Evolutionary conservation across 2,113 vertebrate genomes (phyloP), one percentile per base, ranked within the genome.

Genomic region (Lepisosteus osseus): DNA sequence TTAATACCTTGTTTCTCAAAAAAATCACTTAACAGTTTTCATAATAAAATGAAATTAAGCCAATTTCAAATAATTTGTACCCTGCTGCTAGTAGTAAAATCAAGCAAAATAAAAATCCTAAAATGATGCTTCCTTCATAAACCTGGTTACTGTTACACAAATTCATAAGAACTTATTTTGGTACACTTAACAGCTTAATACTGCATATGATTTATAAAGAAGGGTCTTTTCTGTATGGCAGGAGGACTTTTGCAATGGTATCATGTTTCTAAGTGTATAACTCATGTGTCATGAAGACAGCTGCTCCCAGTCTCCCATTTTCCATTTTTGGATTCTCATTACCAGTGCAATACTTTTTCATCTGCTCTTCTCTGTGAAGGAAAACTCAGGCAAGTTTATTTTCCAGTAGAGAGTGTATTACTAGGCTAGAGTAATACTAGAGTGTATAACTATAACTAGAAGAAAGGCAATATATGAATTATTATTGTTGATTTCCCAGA

Each of bases 251-350:
- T 81, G 86, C 88, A 84, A 90, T 69, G 6, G 74, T 80, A 88
- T 85, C 77, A 0, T 57, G 74, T 86, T 86, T 89, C 79, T 79
- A 72, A 89, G 77, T 79, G 63, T 82, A 74, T 64, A 70, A 70
- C 76, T 88, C 83, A 67, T 82, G 70, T 83, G 70, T 87, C 77
- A 78, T 74, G 83, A 77, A 78, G 83, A 85, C 88, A 92, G 84
- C 83, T 87, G 83, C 85, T 88, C 71, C 67, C 67, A 72, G 77
- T 74, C 73, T 78, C 84, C 82, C 82, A 40, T 69, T 74, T 59
- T 17, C 68, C 11, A 65, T 47, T 45, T 69, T 62, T 74, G 42
- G 72, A 45, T 41, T 17, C n/a, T 54, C 62, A 59, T 59, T 5
- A 3, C 5, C 2, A 59, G 14, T 13, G 13, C 14, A 29, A 29